Conservation (phyloP, 2,888 invertebrate genomes). For the Ichneumon xanthorius region DNA sequence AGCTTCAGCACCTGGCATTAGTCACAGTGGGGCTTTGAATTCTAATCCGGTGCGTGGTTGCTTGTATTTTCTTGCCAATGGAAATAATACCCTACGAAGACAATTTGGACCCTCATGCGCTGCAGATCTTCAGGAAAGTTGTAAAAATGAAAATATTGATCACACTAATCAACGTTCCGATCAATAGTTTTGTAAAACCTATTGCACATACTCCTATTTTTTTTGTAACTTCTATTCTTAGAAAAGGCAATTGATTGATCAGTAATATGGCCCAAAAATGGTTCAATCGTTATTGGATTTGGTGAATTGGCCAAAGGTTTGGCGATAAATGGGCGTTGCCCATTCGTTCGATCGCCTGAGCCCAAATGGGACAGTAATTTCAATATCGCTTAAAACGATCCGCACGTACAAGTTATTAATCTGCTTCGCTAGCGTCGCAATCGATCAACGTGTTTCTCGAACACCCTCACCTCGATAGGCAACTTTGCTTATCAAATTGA, state of each 20-base stretch:
- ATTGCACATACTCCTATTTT: too few relatives aligned
- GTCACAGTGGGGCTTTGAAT: conserved; percentile 71
- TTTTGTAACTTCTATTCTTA: too few relatives aligned
- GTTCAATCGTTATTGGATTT: too few relatives aligned
- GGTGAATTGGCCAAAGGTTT: too few relatives aligned
- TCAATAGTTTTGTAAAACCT: background rate
- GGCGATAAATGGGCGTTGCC: too few relatives aligned
- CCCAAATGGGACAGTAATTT: background rate
- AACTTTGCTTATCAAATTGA: conserved; percentile 39
- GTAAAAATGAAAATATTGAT: background rate
- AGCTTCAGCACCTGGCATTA: conserved; percentile 75
- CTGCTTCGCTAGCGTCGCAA: background rate
- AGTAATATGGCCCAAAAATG: too few relatives aligned
- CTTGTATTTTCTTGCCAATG: background rate
- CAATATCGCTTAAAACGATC: background rate
- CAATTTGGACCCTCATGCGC: background rate
- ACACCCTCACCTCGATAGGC: background rate
- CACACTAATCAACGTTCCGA: background rate
- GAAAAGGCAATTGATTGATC: too few relatives aligned
- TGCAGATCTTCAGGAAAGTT: background rate
- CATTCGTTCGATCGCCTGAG: too few relatives aligned
- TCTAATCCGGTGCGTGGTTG: conserved; percentile 11
- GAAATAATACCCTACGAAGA: background rate
- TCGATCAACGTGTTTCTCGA: background rate
- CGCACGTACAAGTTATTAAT: background rate